These are phyloP conservation scores for Hypothenemus hampei DNA, from an alignment of 1,140 invertebrate species.

Conservation along the genomic window DNA sequence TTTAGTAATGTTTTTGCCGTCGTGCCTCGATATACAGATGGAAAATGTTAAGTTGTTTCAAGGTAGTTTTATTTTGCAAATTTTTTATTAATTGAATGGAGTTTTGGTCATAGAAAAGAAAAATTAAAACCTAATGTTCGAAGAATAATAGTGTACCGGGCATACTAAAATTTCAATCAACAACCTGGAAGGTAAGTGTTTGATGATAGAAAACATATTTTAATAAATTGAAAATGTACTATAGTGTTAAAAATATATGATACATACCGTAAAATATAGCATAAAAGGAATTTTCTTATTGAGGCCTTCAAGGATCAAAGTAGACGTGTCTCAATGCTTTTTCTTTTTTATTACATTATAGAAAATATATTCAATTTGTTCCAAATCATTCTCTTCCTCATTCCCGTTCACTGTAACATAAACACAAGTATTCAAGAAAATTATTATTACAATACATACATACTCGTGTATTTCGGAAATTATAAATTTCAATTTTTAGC, in stretches of 20 bases:
- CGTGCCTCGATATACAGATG: background rate
- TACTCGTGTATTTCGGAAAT: background rate
- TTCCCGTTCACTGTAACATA: background rate
- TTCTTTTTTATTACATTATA: too few relatives aligned
- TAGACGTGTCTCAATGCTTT: too few relatives aligned
- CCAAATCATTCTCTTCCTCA: too few relatives aligned
- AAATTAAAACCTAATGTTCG: background rate
- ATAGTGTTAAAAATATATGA: background rate
- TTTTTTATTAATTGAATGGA: background rate
- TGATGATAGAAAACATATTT: background rate
- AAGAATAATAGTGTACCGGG: background rate
- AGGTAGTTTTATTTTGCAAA: background rate
- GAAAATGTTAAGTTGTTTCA: slow-evolving; percentile 6
- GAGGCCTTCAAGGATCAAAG: too few relatives aligned
- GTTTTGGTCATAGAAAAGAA: background rate
- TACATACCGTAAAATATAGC: background rate
- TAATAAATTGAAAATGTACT: background rate
- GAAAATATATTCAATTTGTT: too few relatives aligned
- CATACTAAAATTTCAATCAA: too few relatives aligned
- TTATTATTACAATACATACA: background rate
- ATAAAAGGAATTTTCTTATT: too few relatives aligned
- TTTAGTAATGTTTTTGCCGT: slow-evolving; percentile 4
- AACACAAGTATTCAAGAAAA: background rate
- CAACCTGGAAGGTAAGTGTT: too few relatives aligned
- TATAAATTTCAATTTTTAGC: background rate